These are phyloP conservation scores for Halocynthia aurantium DNA, from an alignment of 23 tunicate genomes.

Conservation along the genomic window DNA sequence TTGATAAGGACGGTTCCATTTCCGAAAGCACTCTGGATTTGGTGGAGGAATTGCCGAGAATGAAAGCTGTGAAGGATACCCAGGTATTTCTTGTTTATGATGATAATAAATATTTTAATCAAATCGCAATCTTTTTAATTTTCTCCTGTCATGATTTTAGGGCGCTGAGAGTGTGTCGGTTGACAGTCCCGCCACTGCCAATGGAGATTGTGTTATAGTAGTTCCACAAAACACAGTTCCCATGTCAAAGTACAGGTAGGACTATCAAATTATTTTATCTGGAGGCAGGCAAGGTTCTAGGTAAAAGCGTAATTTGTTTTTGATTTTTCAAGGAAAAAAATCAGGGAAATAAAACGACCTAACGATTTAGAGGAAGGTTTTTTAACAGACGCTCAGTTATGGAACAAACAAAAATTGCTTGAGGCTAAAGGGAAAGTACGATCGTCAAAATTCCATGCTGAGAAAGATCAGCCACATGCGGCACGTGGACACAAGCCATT, in stretches of 20 bases:
- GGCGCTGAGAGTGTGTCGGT: background rate
- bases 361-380: conserved; percentile 4
- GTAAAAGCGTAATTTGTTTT: background rate
- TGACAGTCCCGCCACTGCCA: conserved; percentile 17
- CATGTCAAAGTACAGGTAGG: conserved; percentile 50
- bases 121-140: no score
- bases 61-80: conserved; percentile 6
- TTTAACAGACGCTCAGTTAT: conserved; percentile 18
- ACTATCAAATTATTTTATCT: background rate
- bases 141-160: background rate
- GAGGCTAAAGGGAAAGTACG: conserved; percentile 16
- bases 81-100: no score
- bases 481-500: background rate
- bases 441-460: conserved; percentile 4
- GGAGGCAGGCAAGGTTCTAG: background rate
- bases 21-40: conserved; percentile 14
- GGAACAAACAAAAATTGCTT: conserved; percentile 19
- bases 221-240: conserved; percentile 54
- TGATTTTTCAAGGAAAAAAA: conserved; percentile 4
- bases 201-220: conserved; percentile 32
- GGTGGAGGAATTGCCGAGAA: conserved; percentile 14
- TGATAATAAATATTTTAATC: no score
- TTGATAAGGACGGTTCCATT: background rate
- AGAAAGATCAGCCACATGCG: background rate
- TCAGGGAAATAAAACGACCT: conserved; percentile 1